These are phyloP conservation scores for Xanthorhoe spadicearia DNA, from an alignment of 2,888 invertebrate species.

Conservation along the genomic window DNA sequence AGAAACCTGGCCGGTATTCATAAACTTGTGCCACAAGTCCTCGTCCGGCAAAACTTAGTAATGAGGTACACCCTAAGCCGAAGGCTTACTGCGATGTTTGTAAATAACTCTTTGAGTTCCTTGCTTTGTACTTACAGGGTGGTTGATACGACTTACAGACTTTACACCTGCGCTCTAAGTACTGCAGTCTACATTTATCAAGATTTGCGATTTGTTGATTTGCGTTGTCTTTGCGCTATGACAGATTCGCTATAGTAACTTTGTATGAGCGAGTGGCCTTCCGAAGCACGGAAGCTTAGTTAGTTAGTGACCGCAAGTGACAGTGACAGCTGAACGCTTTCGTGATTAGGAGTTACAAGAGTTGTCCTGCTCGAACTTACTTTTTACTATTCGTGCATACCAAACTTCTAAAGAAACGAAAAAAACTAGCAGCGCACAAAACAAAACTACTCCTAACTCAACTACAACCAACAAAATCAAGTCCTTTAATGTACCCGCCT, in stretches of 20 bases:
- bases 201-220: no score
- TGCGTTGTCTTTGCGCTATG: no score
- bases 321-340: no score
- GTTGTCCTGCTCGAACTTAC: no score
- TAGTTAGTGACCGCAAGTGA: no score
- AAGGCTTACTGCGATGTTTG: conserved; percentile 64
- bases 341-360: no score
- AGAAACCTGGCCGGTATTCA: not conserved
- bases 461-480: conserved; percentile 12
- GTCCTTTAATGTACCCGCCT: conserved; percentile 18
- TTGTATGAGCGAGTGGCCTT: no score
- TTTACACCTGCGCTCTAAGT: not conserved
- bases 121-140: conserved; percentile 38
- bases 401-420: no score
- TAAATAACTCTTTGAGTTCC: conserved; percentile 54
- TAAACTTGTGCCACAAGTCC: conserved; percentile 9
- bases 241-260: no score
- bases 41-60: conserved; percentile 65
- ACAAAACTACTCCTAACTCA: conserved; percentile 2
- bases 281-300: no score
- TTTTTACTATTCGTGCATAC: no score
- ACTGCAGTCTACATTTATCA: not conserved
- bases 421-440: not conserved
- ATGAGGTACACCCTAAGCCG: conserved; percentile 70
- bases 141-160: conserved; percentile 11